Evolutionary conservation across 2,113 vertebrate genomes (phyloP), one percentile per base, ranked within the genome.

Genomic region (Prietella phreatophila): DNA sequence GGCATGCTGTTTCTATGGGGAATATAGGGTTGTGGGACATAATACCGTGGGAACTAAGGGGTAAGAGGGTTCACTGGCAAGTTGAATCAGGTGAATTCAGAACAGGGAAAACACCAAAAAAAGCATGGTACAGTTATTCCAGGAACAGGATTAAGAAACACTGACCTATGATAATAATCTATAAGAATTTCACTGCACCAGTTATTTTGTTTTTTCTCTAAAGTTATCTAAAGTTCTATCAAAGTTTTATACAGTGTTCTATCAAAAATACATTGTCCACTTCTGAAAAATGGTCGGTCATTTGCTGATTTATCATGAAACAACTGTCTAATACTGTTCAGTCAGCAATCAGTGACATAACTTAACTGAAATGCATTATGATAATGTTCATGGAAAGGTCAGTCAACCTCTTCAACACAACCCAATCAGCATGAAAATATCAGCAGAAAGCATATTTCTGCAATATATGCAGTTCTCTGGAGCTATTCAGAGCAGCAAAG

Each of bases 401-500:
- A 82, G 55, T 82, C 56, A 82, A 42, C 56, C 80, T 60, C 56
- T 82, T 82, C 80, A 61, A 39, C 33, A 39, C 53, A 61, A 22
- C 56, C 56, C 80, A 82, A 82, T 82, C 80, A 60, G 80, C 30
- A 83, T 63, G 82, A 65, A 42, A 83, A 63, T 83, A 36, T 83
- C 33, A 83, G 82, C 33, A 78, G 53, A 75, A 85, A 85, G 30
- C 30, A 76, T 78, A 71, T 22, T 75, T 85, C 53, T 39, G 39
- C 84, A 87, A 76, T 55, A 61, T 61, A 82, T 84, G 55, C 83
- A 82, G 69, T 33, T 47, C 56, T 88, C 30, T 78, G 14, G 30
- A 67, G 69, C 33, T 60, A 86, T 85, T 88, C 86, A 78, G 84
- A 89, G 87, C 88, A 86, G 56, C 55, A 60, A 67, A 61, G 56